phyloP scores from a whole-genome alignment of 2,113 vertebrate genomes.

The Platycercus adscitus region DNA sequence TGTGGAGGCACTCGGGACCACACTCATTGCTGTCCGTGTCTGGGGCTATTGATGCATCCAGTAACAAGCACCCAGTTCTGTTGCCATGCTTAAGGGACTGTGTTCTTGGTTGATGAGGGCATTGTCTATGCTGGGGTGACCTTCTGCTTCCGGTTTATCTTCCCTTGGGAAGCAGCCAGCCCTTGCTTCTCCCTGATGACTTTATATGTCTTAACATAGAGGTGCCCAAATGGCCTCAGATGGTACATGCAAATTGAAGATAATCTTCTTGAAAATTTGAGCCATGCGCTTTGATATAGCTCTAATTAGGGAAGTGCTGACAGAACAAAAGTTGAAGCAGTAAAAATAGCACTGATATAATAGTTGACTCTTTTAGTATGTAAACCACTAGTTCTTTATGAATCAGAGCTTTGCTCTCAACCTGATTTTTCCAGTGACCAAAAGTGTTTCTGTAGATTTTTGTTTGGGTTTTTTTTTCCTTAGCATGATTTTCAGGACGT shows the following conservation, averaged over 20 bases:
- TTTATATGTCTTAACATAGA: background rate
- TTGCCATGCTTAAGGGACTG: background rate
- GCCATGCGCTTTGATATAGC: background rate
- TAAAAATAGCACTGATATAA: background rate
- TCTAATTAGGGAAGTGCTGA: background rate
- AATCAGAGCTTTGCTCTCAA: background rate
- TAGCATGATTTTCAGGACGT: conserved; percentile 29
- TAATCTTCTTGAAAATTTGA: background rate
- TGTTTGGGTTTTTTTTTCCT: background rate
- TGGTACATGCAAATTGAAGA: background rate
- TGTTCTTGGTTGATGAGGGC: background rate
- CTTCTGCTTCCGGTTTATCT: background rate
- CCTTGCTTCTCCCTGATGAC: background rate
- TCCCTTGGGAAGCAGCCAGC: background rate
- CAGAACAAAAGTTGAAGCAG: background rate
- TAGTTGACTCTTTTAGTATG: background rate
- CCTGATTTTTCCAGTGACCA: background rate
- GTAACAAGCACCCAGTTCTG: background rate
- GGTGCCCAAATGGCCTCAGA: background rate
- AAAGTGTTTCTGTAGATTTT: background rate
- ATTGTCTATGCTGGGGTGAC: background rate
- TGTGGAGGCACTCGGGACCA: background rate
- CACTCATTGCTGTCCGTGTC: background rate
- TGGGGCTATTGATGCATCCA: background rate
- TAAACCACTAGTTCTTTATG: background rate